Conservation (phyloP, 2,113 vertebrate genomes). For the Lampris megalopsis region DNA sequence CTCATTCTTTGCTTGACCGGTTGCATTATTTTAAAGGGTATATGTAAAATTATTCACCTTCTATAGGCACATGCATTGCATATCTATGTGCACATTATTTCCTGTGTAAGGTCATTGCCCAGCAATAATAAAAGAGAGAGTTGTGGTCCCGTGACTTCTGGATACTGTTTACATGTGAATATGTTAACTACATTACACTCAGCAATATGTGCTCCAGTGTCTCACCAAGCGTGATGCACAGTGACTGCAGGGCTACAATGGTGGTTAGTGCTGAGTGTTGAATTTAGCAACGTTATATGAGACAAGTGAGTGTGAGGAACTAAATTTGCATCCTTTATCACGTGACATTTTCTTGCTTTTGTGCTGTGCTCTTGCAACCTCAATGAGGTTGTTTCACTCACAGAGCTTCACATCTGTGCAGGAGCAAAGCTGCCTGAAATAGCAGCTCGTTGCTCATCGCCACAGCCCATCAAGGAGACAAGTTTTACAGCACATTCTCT, state of each 20-base stretch:
- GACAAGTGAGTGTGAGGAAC: too few species aligned
- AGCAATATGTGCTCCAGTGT: slow-evolving; percentile 11
- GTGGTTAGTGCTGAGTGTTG: not conserved
- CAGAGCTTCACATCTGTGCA: slow-evolving; percentile 12
- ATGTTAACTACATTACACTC: slow-evolving; percentile 39
- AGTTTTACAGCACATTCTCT: slow-evolving; percentile 43
- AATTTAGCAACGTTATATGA: not conserved
- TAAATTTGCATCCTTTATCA: slow-evolving; percentile 23
- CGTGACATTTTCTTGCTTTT: slow-evolving; percentile 8
- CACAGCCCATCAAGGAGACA: slow-evolving; percentile 20
- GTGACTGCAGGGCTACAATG: slow-evolving; percentile 2
- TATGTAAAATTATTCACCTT: not conserved
- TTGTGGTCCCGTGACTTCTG: slow-evolving; percentile 16
- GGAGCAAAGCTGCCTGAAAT: slow-evolving; percentile 30
- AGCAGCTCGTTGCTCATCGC: slow-evolving; percentile 36
- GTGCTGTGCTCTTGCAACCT: slow-evolving; percentile 2
- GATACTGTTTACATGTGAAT: slow-evolving; percentile 38
- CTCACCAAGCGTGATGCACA: not conserved
- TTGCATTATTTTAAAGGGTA: not conserved
- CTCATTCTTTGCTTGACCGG: not conserved
- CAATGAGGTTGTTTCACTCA: slow-evolving; percentile 14
- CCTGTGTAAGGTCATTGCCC: not conserved
- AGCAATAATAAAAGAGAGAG: slow-evolving; percentile 21
- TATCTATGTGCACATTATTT: slow-evolving; percentile 14
- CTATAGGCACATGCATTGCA: not conserved